These are phyloP conservation scores for Drosophila neotestacea DNA, from an alignment of 2,888 invertebrate species.

Conservation along the genomic window DNA sequence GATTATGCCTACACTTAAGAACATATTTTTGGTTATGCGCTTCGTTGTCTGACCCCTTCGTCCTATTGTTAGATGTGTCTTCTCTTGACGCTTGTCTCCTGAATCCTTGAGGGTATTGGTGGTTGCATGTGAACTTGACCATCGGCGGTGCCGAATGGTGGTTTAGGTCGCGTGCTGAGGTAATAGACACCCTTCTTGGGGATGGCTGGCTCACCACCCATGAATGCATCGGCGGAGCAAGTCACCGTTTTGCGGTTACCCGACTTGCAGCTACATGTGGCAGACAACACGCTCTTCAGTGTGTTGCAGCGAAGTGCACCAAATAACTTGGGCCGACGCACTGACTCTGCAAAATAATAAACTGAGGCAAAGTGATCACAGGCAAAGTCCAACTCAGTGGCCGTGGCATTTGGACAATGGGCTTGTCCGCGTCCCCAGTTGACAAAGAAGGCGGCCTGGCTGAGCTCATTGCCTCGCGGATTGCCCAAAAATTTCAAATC, in stretches of 20 bases:
- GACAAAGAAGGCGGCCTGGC: constrained; percentile 84
- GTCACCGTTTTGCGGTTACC: constrained; percentile 2
- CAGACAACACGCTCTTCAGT: constrained; percentile 35
- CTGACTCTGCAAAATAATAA: constrained; percentile 82
- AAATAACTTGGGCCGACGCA: constrained; percentile 71
- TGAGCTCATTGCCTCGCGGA: constrained; percentile 72
- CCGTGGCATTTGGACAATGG: constrained; percentile 83
- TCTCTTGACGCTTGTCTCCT: constrained; percentile 44
- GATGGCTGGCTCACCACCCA: constrained; percentile 83
- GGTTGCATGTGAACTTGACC: constrained; percentile 66
- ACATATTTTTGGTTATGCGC: constrained; percentile 34
- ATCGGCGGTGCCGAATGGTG: constrained; percentile 71
- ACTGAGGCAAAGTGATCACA: constrained; percentile 81
- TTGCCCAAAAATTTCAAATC: constrained; percentile 81
- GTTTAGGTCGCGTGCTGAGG: constrained; percentile 67
- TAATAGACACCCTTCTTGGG: constrained; percentile 80
- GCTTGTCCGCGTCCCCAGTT: constrained; percentile 84
- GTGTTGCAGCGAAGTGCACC: constrained; percentile 72
- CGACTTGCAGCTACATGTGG: constrained; percentile 61
- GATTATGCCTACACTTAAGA: not conserved
- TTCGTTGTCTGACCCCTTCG: not conserved
- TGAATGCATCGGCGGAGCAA: constrained; percentile 69
- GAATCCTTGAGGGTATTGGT: constrained; percentile 61
- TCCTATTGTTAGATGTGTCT: not conserved
- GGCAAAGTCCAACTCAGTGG: constrained; percentile 78